Conservation (phyloP, 2,113 vertebrate genomes). For the Hoplias malabaricus region DNA sequence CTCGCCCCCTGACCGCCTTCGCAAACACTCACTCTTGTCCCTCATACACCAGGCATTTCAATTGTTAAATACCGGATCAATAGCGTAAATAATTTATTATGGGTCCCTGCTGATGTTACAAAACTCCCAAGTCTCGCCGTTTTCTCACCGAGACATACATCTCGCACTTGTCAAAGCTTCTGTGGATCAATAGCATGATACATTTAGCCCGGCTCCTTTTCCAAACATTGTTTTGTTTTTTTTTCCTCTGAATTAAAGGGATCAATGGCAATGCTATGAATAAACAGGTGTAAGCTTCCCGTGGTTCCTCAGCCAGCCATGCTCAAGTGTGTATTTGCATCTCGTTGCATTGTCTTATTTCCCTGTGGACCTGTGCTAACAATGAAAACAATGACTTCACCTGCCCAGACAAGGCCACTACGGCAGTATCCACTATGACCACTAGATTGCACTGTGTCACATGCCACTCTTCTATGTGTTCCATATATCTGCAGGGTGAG, state of each 20-base stretch:
- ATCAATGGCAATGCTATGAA: constrained; percentile 39
- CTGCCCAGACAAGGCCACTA: background rate
- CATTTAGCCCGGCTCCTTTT: constrained; percentile 43
- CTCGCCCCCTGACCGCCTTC: constrained; percentile 44
- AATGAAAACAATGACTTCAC: constrained; percentile 8
- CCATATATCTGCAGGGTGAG: background rate
- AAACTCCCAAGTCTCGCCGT: constrained; percentile 39
- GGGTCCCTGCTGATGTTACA: constrained; percentile 48
- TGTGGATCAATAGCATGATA: constrained; percentile 52
- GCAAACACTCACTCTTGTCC: constrained; percentile 51
- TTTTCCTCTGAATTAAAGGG: constrained; percentile 50
- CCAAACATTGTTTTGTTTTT: constrained; percentile 47
- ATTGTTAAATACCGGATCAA: constrained; percentile 54
- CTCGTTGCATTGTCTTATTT: constrained; percentile 17
- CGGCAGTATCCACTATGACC: constrained; percentile 17
- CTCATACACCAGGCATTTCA: constrained; percentile 40
- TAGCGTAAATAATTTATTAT: constrained; percentile 59
- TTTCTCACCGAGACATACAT: constrained; percentile 44
- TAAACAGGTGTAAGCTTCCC: constrained; percentile 5
- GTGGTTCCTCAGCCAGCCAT: background rate
- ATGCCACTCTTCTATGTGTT: background rate
- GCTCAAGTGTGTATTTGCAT: constrained; percentile 19
- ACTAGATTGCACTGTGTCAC: constrained; percentile 33
- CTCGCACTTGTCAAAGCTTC: constrained; percentile 46
- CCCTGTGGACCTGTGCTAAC: constrained; percentile 14